Evolutionary conservation across 2,797 vertebrate genomes (phyloP).

Genomic region (Onychomys torridus): DNA sequence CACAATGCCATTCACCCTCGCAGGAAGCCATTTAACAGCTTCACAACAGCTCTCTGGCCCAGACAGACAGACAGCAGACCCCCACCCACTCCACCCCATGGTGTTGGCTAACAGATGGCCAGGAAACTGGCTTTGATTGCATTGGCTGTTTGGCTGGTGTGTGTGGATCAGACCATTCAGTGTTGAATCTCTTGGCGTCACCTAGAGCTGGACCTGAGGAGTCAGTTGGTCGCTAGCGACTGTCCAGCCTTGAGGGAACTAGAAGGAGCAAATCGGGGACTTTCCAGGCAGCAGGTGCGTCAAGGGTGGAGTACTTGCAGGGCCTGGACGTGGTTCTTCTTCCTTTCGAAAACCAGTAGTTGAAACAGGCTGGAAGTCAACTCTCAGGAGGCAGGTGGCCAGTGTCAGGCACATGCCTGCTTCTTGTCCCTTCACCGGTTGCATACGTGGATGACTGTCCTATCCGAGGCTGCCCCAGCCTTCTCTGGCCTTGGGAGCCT

Average conservation of each 20-base stretch:
- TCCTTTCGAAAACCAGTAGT: constrained; percentile 71
- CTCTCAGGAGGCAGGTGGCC: constrained; percentile 4
- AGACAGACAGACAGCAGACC: constrained; percentile 26
- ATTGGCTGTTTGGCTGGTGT: neutral
- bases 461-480: constrained; percentile 10
- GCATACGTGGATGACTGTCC: neutral
- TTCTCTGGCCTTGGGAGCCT: constrained; percentile 34
- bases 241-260: constrained; percentile 20
- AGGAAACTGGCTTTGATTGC: constrained; percentile 3
- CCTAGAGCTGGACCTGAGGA: constrained; percentile 44
- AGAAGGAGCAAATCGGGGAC: constrained; percentile 7
- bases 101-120: neutral
- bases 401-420: constrained; percentile 11
- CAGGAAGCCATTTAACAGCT: constrained; percentile 37
- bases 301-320: neutral
- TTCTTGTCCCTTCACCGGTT: neutral
- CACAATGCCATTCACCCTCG: constrained; percentile 9
- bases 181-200: constrained; percentile 10
- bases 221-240: neutral
- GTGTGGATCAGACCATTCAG: neutral
- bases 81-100: neutral
- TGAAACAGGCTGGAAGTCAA: constrained; percentile 56
- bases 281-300: constrained; percentile 24
- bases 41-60: neutral
- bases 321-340: constrained; percentile 45